Conservation (phyloP, 2,113 vertebrate genomes). For the Anoura caudifer region DNA sequence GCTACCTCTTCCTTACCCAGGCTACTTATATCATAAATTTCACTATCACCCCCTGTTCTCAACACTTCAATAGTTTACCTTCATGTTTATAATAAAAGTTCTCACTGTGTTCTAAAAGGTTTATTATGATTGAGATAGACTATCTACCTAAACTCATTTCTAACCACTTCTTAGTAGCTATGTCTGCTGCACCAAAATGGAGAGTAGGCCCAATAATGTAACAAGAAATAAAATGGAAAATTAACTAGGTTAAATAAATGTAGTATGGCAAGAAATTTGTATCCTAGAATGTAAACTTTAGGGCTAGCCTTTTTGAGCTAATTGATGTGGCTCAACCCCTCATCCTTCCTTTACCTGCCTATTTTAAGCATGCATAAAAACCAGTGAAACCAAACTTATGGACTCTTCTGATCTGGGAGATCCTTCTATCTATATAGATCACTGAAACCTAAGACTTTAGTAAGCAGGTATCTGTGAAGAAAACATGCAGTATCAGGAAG, state of each 20-base stretch:
- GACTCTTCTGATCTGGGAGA: not conserved
- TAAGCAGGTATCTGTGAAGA: not conserved
- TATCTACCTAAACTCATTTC: not conserved
- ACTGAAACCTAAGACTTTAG: not conserved
- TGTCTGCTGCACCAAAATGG: accelerated
- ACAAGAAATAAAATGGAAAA: not conserved
- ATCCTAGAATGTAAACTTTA: not conserved
- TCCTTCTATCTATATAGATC: not conserved
- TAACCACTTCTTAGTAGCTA: not conserved
- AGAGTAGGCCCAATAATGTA: not conserved
- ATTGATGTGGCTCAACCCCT: not conserved
- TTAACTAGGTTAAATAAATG: not conserved
- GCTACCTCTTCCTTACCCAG: not conserved
- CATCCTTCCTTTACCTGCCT: not conserved
- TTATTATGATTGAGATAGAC: not conserved
- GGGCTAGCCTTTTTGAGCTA: not conserved
- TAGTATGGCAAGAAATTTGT: not conserved
- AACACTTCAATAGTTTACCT: not conserved
- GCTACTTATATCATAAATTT: not conserved
- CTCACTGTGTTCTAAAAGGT: not conserved
- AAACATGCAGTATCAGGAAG: not conserved
- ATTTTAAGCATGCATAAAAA: not conserved
- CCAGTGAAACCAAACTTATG: not conserved
- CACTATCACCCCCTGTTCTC: not conserved
- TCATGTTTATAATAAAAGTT: not conserved